Evolutionary conservation across 2,113 vertebrate genomes (phyloP).

Genomic region (Dicaeum eximium): DNA sequence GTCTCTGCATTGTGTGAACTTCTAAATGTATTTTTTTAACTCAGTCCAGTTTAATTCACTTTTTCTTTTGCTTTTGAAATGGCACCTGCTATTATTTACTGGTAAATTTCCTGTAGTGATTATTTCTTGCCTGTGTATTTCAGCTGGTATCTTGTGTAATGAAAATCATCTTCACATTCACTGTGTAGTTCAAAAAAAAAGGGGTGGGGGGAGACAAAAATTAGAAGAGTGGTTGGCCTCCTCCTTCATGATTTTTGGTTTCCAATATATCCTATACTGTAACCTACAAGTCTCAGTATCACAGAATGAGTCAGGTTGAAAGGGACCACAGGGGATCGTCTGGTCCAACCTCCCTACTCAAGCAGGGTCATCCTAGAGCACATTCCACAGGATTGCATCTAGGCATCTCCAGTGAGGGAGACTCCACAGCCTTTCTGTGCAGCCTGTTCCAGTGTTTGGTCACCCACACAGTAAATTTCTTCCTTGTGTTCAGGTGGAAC

Average conservation of each 20-base stretch:
- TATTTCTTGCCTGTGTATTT: background rate
- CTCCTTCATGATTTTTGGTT: background rate
- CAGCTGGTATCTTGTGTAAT: background rate
- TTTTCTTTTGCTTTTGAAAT: background rate
- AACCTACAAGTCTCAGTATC: background rate
- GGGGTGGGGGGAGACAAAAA: rapidly evolving
- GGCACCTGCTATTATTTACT: background rate
- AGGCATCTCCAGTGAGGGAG: background rate
- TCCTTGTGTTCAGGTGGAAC: background rate
- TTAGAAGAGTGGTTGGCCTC: background rate
- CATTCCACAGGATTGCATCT: background rate
- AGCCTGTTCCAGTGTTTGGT: background rate
- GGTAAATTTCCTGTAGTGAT: background rate
- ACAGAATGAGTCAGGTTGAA: background rate
- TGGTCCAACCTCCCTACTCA: background rate
- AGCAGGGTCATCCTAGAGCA: background rate
- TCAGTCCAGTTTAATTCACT: background rate
- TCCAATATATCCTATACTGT: background rate
- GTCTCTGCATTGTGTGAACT: background rate
- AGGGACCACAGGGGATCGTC: background rate
- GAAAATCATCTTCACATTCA: background rate
- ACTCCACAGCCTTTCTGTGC: background rate
- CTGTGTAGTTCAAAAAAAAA: background rate
- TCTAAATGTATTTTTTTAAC: background rate
- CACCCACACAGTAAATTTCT: background rate